phyloP scores from a whole-genome alignment of 2,113 vertebrate species.

The Taxidea taxus region DNA sequence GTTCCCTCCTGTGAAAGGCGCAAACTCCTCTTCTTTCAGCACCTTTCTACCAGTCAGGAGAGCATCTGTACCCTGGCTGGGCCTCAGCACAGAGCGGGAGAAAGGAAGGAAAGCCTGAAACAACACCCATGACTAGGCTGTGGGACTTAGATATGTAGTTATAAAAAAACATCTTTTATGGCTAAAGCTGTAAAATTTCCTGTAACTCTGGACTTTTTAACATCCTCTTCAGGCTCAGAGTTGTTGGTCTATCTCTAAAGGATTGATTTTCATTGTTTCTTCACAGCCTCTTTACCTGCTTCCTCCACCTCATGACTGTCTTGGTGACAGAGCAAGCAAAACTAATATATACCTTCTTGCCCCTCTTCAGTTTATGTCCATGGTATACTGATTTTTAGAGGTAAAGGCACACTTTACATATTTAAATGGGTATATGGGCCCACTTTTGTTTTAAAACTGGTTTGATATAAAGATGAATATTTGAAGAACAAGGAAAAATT shows the following conservation, averaged over 20 bases:
- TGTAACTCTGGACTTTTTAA: neutral
- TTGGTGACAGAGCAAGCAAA: constrained; percentile 27
- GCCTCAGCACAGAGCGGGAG: neutral
- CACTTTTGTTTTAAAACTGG: neutral
- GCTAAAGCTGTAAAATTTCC: neutral
- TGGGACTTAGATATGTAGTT: neutral
- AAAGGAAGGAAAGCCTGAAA: neutral
- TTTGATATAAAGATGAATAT: neutral
- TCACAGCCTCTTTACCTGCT: neutral
- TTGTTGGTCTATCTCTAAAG: neutral
- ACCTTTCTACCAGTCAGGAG: neutral
- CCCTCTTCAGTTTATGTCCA: neutral
- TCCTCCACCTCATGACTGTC: neutral
- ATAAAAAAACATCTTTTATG: neutral
- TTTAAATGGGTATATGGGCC: neutral
- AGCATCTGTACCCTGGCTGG: neutral
- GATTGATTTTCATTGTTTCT: neutral
- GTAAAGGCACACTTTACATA: neutral
- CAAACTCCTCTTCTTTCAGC: neutral
- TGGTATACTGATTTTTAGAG: neutral
- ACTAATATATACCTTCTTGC: neutral
- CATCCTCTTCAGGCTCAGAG: neutral
- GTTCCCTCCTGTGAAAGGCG: neutral
- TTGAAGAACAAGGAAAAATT: neutral
- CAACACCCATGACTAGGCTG: neutral